Conservation (phyloP, 2,888 invertebrate genomes). For the Dorcus hopei region DNA sequence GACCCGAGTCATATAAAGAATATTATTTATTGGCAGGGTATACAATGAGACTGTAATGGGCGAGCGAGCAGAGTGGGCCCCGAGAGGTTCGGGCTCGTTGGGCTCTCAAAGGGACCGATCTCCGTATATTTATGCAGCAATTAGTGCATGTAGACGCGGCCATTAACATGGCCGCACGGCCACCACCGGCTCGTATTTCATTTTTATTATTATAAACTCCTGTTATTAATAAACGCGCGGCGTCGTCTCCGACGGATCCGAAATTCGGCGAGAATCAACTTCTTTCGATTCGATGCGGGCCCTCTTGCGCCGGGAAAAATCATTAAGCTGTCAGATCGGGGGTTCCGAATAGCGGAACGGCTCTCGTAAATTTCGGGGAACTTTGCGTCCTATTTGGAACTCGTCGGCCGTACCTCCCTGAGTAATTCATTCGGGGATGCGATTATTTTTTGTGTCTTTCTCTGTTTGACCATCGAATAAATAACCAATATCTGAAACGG, state of each 20-base stretch:
- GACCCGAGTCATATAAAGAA: slow-evolving; percentile 48
- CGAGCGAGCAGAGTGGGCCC: slow-evolving; percentile 25
- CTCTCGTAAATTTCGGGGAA: background rate
- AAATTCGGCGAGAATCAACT: background rate
- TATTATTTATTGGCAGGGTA: slow-evolving; percentile 49
- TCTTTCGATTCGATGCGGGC: background rate
- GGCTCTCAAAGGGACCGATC: slow-evolving; percentile 42
- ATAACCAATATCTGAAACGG: too few relatives aligned
- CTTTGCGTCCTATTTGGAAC: background rate
- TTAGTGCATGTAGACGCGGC: slow-evolving; percentile 37
- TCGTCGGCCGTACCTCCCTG: too few relatives aligned
- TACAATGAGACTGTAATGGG: slow-evolving; percentile 49
- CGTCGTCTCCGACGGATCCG: background rate
- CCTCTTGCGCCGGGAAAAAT: background rate
- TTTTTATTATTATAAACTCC: slow-evolving; percentile 19
- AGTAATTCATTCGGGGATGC: too few relatives aligned
- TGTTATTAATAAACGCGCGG: slow-evolving; percentile 12
- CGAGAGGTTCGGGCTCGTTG: slow-evolving; percentile 20
- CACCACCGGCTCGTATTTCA: slow-evolving; percentile 17
- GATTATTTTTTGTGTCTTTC: too few relatives aligned
- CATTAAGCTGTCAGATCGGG: slow-evolving; percentile 1
- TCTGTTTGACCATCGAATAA: too few relatives aligned
- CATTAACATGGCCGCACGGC: slow-evolving; percentile 32
- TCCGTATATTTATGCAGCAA: slow-evolving; percentile 43
- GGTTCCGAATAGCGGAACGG: background rate